A percentile compares a stretch with the other conserved stretches of the same genome.
phyloP scores from a whole-genome alignment of 2,888 invertebrate species.

The Deroplatys truncata region DNA sequence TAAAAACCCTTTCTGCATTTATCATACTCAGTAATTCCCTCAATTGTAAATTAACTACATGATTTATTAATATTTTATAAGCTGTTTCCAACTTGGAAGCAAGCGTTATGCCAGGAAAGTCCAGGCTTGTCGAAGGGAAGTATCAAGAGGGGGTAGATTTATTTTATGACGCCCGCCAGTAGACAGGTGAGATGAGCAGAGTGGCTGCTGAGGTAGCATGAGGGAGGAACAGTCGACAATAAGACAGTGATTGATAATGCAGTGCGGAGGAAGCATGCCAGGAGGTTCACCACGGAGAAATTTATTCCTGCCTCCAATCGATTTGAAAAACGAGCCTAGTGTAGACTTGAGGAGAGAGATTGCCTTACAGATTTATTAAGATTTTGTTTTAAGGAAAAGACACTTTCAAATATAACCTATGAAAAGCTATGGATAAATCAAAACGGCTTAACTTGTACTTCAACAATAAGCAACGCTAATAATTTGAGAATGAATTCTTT shows the following conservation, averaged over 20 bases:
- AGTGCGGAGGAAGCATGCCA: not conserved
- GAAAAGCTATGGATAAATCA: too few relatives aligned
- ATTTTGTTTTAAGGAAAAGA: not conserved
- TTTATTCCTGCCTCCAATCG: not conserved
- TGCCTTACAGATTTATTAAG: not conserved
- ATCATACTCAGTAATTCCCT: too few relatives aligned
- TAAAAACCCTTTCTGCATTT: too few relatives aligned
- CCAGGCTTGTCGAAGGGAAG: not conserved
- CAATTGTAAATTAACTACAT: too few relatives aligned
- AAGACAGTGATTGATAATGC: not conserved
- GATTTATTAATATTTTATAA: too few relatives aligned
- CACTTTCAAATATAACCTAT: too few relatives aligned
- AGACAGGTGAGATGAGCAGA: not conserved
- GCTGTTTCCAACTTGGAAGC: too few relatives aligned
- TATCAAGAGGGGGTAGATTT: not conserved
- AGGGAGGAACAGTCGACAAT: not conserved
- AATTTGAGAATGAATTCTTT: too few relatives aligned
- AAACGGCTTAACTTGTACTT: too few relatives aligned
- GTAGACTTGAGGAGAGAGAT: not conserved
- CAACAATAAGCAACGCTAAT: too few relatives aligned
- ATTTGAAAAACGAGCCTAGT: not conserved
- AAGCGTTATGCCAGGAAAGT: not conserved
- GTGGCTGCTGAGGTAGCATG: not conserved
- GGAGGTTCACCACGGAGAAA: not conserved
- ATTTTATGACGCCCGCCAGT: not conserved